Evolutionary conservation across 1,140 invertebrate species (phyloP).

Genomic region (Proctacanthus coquilletti): DNA sequence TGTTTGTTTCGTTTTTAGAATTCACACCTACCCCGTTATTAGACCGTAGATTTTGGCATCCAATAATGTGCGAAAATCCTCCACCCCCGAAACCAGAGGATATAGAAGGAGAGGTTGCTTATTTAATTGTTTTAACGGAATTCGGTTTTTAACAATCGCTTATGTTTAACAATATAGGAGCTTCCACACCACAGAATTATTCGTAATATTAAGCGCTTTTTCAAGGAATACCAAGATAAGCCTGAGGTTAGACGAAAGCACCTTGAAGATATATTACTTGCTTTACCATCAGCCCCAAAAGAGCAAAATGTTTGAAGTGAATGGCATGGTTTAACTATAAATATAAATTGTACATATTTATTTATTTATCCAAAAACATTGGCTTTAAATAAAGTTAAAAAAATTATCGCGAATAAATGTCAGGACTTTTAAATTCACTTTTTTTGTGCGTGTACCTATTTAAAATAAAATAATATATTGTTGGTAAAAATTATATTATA

Average conservation of each 20-base stretch:
- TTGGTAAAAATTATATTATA: too few species aligned
- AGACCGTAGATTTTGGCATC: slow-evolving; percentile 30
- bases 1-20: slow-evolving; percentile 21
- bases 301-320: slow-evolving; percentile 14
- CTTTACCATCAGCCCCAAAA: slow-evolving; percentile 23
- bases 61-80: slow-evolving; percentile 29
- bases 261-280: slow-evolving; percentile 28
- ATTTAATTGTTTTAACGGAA: not conserved
- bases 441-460: too few species aligned
- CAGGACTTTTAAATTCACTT: too few species aligned
- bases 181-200: slow-evolving; percentile 29
- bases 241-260: slow-evolving; percentile 20
- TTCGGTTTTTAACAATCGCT: not conserved
- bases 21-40: slow-evolving; percentile 29
- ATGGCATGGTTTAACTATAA: too few species aligned
- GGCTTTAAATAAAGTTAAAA: too few species aligned
- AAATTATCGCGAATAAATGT: too few species aligned
- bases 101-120: slow-evolving; percentile 22
- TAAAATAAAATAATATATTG: too few species aligned
- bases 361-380: not conserved
- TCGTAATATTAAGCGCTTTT: slow-evolving; percentile 27
- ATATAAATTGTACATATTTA: not conserved
- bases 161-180: slow-evolving; percentile 12
- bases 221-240: slow-evolving; percentile 27
- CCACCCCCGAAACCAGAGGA: slow-evolving; percentile 28